Conservation (phyloP, 2,888 invertebrate genomes). For the Hermaeophaga mercurialis region DNA sequence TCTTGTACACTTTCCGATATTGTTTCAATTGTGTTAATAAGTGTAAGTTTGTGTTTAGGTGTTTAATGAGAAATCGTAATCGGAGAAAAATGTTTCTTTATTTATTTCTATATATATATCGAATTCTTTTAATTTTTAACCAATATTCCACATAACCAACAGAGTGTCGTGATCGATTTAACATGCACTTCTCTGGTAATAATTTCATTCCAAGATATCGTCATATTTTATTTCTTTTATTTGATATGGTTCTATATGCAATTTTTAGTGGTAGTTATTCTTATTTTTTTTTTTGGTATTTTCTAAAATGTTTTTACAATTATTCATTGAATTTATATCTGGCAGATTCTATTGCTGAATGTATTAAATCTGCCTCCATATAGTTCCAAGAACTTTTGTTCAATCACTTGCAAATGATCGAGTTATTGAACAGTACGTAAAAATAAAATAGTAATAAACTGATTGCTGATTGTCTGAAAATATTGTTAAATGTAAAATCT, state of each 20-base stretch:
- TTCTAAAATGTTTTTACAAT: too few species aligned
- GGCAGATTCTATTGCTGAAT: too few species aligned
- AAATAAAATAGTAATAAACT: neutral
- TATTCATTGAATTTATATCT: too few species aligned
- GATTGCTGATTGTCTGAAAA: neutral
- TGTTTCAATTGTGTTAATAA: too few species aligned
- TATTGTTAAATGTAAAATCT: too few species aligned
- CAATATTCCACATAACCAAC: neutral
- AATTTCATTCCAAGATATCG: neutral
- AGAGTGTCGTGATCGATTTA: neutral
- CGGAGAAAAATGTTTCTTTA: neutral
- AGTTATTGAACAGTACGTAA: neutral
- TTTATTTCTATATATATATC: neutral
- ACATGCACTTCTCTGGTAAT: neutral
- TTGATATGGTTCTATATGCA: neutral
- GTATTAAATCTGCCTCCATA: too few species aligned
- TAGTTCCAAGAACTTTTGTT: neutral
- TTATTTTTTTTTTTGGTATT: too few species aligned
- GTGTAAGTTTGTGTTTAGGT: too few species aligned
- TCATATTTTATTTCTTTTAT: neutral
- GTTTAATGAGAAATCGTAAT: neutral
- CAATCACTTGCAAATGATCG: constrained; percentile 1
- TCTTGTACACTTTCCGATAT: too few species aligned
- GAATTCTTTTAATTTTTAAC: neutral
- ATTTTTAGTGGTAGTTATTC: neutral